Evolutionary conservation across 2,888 invertebrate genomes (phyloP).

Genomic region (Trilocha varians): DNA sequence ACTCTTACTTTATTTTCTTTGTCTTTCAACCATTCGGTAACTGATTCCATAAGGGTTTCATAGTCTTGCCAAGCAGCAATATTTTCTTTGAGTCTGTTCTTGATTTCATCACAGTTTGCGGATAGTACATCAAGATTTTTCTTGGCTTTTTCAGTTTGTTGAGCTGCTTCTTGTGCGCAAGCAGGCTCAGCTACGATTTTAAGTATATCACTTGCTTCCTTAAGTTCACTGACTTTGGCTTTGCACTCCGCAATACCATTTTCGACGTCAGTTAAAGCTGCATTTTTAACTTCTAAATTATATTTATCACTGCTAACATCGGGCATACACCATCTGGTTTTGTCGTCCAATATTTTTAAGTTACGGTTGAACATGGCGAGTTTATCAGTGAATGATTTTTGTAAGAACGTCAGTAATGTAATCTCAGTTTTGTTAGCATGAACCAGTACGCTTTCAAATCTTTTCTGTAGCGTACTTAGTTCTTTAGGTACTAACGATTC

Average conservation of each 20-base stretch:
- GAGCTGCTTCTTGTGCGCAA: slow-evolving; percentile 76
- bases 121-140: slow-evolving; percentile 81
- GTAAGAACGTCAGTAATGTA: slow-evolving; percentile 84
- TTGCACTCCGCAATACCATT: slow-evolving; percentile 81
- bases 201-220: slow-evolving; percentile 80
- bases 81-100: slow-evolving; percentile 78
- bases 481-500: slow-evolving; percentile 87
- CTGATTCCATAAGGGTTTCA: slow-evolving; percentile 81
- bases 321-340: slow-evolving; percentile 92
- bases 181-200: slow-evolving; percentile 83
- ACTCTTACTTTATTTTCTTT: slow-evolving; percentile 82
- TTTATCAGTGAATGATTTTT: slow-evolving; percentile 90
- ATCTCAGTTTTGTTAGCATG: slow-evolving; percentile 89
- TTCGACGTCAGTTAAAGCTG: slow-evolving; percentile 83
- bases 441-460: slow-evolving; percentile 82
- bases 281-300: slow-evolving; percentile 91
- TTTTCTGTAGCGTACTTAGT: slow-evolving; percentile 85
- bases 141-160: slow-evolving; percentile 79
- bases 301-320: slow-evolving; percentile 92
- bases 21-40: slow-evolving; percentile 84
- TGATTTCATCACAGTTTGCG: slow-evolving; percentile 78
- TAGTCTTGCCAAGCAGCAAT: slow-evolving; percentile 86
- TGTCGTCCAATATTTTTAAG: slow-evolving; percentile 87
- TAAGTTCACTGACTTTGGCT: slow-evolving; percentile 76
- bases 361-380: slow-evolving; percentile 86